Evolutionary conservation across 2,888 invertebrate species (phyloP).

Genomic region (Troides oblongomaculatus): DNA sequence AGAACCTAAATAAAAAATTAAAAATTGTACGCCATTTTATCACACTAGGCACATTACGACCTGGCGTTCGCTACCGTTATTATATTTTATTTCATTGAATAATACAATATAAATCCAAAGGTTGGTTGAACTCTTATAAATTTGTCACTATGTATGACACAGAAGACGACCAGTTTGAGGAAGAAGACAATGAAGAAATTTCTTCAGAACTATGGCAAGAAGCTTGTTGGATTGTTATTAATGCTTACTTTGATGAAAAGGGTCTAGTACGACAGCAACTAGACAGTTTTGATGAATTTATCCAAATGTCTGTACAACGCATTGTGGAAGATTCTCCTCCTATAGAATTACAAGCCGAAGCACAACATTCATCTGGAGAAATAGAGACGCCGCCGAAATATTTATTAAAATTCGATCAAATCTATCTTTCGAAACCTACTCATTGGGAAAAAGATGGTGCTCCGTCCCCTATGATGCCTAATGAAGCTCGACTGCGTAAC

Average conservation of each 20-base stretch:
- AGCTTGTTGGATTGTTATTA: constrained; percentile 99
- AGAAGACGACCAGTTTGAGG: constrained; percentile 84
- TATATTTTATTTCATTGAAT: neutral
- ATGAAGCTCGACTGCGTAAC: constrained; percentile 98
- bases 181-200: constrained; percentile 96
- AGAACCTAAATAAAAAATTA: neutral
- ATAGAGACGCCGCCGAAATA: constrained; percentile 95
- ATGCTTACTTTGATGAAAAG: constrained; percentile 99
- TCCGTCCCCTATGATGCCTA: constrained; percentile 99
- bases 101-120: neutral
- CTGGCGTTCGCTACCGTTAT: neutral
- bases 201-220: constrained; percentile 99
- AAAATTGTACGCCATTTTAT: constrained; percentile 2
- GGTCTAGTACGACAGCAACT: constrained; percentile 99
- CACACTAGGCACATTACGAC: neutral
- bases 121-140: neutral
- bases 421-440: constrained; percentile 99
- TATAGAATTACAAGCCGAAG: constrained; percentile 98
- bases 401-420: constrained; percentile 98
- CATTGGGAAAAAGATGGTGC: constrained; percentile 99
- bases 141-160: constrained; percentile 64
- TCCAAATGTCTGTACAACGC: constrained; percentile 99
- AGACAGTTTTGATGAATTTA: constrained; percentile 99
- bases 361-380: constrained; percentile 96
- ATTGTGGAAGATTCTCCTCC: constrained; percentile 99